These are phyloP conservation scores for Xylophagus ater DNA, from an alignment of 2,888 invertebrate genomes.

Conservation along the genomic window DNA sequence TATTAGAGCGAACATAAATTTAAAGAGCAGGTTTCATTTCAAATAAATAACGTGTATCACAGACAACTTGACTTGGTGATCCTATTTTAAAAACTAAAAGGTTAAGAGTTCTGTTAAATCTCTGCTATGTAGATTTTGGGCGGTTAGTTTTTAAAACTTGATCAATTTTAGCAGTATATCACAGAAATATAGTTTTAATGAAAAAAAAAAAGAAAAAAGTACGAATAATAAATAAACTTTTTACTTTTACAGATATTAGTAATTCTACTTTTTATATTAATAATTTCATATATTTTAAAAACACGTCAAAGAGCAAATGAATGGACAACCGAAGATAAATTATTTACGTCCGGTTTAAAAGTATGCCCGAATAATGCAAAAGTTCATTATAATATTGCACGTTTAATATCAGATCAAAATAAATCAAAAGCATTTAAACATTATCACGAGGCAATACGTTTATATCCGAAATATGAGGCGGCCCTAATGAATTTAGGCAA, in stretches of 20 bases:
- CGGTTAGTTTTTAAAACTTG: no score
- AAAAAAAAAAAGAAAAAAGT: no score
- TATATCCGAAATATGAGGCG: conserved; percentile 89
- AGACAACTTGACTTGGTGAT: no score
- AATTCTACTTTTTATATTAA: conserved; percentile 18
- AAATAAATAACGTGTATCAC: no score
- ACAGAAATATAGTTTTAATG: no score
- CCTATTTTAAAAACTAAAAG: no score
- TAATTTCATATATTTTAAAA: conserved; percentile 31
- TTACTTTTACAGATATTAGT: conserved; percentile 28
- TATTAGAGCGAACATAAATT: no score
- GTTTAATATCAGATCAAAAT: conserved; percentile 66
- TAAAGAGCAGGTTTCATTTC: no score
- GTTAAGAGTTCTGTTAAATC: no score
- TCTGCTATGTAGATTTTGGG: no score
- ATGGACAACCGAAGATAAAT: conserved; percentile 67
- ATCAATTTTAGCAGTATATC: no score
- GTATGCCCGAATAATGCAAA: conserved; percentile 94
- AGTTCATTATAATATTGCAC: conserved; percentile 77
- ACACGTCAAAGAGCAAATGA: conserved; percentile 57
- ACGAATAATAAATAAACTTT: conserved; percentile 18
- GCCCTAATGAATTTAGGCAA: conserved; percentile 92
- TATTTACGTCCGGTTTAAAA: conserved; percentile 69
- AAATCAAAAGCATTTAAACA: conserved; percentile 57
- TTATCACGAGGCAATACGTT: conserved; percentile 64